Conservation (phyloP, 2,113 vertebrate genomes). For the Melanotaenia duboulayi region DNA sequence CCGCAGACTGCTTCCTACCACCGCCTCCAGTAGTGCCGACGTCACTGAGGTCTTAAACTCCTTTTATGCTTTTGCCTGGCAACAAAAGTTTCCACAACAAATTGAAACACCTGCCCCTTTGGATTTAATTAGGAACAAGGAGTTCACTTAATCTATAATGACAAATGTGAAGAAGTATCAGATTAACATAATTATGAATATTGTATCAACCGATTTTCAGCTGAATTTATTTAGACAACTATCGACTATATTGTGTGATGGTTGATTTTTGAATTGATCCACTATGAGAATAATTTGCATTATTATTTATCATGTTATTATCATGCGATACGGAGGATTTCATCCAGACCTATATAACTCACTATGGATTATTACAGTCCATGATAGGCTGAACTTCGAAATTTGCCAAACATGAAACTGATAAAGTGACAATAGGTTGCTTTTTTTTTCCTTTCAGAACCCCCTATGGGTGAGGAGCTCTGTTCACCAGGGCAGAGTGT, state of each 20-base stretch:
- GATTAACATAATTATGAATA: too few species aligned
- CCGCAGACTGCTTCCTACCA: slow-evolving; percentile 82
- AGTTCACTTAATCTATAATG: too few species aligned
- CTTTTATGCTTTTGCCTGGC: not conserved
- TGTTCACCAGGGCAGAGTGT: slow-evolving; percentile 81
- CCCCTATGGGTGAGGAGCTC: slow-evolving; percentile 81
- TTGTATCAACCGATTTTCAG: too few species aligned
- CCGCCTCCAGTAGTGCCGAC: slow-evolving; percentile 76
- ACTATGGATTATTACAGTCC: not conserved
- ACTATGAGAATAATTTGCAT: not conserved
- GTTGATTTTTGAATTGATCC: too few species aligned
- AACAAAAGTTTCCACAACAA: slow-evolving; percentile 33
- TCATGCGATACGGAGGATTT: too few species aligned
- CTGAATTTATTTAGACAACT: not conserved
- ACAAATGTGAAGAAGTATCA: too few species aligned
- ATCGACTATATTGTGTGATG: not conserved
- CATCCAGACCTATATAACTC: not conserved
- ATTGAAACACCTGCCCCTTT: not conserved
- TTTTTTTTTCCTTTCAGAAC: slow-evolving; percentile 75
- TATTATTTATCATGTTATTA: too few species aligned
- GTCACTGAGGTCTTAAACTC: slow-evolving; percentile 70
- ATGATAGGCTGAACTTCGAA: too few species aligned
- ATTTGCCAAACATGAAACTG: too few species aligned
- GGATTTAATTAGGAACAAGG: not conserved
- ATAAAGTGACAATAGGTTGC: too few species aligned